Conservation (phyloP, 92 coral and sea anemone species). For the Palythoa grandis region DNA sequence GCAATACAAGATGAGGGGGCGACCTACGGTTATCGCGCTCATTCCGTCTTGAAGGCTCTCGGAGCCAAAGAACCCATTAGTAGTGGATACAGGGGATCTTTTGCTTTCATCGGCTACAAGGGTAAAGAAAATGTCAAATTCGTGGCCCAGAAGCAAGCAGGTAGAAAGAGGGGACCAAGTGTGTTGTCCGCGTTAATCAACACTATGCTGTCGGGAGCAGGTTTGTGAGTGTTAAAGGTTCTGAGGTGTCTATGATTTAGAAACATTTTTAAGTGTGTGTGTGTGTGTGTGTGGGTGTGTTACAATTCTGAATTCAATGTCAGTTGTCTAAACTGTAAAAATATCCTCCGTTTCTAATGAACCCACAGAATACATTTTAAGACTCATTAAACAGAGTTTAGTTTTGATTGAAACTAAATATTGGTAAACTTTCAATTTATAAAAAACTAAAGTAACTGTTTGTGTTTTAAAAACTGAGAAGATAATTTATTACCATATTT, state of each 20-base stretch:
- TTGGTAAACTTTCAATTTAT: no score
- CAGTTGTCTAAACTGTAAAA: no score
- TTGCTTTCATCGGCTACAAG: conserved; percentile 37
- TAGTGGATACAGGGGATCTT: conserved; percentile 29
- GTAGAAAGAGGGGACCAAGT: conserved; percentile 3
- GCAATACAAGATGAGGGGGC: conserved; percentile 39
- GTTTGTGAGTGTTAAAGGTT: neutral
- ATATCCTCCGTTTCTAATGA: no score
- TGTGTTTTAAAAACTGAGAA: no score
- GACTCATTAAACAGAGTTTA: no score
- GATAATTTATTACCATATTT: no score
- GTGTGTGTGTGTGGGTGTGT: no score
- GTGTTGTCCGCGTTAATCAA: neutral
- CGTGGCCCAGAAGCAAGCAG: neutral
- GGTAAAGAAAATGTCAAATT: conserved; percentile 9
- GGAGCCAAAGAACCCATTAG: conserved; percentile 5
- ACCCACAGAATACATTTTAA: no score
- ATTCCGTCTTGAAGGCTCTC: neutral
- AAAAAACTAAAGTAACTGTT: no score
- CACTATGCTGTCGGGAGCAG: neutral
- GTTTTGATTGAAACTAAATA: no score
- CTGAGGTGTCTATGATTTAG: neutral
- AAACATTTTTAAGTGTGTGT: no score
- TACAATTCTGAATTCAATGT: no score
- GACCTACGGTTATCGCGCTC: neutral